Conservation (phyloP, 2,888 invertebrate genomes). For the Tuberolachnus salignus region DNA sequence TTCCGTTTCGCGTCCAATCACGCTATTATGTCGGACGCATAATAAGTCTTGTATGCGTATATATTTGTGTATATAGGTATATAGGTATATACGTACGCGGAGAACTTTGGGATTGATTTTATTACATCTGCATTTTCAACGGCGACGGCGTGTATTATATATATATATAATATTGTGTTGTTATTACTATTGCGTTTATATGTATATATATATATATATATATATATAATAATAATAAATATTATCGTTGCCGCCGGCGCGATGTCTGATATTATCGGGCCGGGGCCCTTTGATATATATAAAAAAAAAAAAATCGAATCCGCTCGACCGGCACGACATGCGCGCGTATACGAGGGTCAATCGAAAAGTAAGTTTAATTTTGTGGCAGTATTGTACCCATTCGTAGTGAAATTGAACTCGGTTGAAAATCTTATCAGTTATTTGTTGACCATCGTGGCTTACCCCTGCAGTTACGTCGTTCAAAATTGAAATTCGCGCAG, state of each 20-base stretch:
- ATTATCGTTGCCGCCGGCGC: not conserved
- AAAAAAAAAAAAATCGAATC: constrained; percentile 55
- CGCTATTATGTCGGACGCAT: constrained; percentile 56
- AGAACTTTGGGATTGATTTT: constrained; percentile 56
- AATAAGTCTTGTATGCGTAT: constrained; percentile 48
- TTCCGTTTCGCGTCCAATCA: constrained; percentile 56
- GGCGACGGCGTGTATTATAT: constrained; percentile 10
- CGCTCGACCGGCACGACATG: constrained; percentile 53
- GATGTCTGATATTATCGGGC: constrained; percentile 54
- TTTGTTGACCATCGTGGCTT: too few species aligned
- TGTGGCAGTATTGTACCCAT: too few species aligned
- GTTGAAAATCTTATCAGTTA: too few species aligned
- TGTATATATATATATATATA: not conserved
- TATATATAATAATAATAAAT: too few species aligned
- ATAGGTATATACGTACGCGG: not conserved
- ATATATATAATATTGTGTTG: constrained; percentile 17
- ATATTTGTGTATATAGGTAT: not conserved
- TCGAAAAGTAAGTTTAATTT: too few species aligned
- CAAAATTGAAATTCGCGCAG: too few species aligned
- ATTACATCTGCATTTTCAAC: constrained; percentile 54
- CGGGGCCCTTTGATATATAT: constrained; percentile 51
- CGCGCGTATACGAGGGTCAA: constrained; percentile 14
- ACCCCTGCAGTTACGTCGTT: too few species aligned
- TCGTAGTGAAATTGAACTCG: too few species aligned
- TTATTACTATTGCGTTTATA: constrained; percentile 5